Evolutionary conservation across 2,888 invertebrate genomes (phyloP).

Genomic region (Pseudoips prasinana): DNA sequence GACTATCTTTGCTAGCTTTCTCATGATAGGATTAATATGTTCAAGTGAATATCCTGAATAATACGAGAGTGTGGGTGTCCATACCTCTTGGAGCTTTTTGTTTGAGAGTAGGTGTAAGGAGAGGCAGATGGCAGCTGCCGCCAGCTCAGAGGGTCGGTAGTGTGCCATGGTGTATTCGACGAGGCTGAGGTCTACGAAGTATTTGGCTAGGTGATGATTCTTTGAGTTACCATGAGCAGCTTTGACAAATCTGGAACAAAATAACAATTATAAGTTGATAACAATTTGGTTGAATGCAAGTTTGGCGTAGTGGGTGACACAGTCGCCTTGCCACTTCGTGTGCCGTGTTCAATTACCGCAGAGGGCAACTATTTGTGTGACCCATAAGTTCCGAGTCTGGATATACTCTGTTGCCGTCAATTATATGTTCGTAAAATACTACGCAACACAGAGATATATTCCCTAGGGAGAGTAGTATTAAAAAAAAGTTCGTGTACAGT

Average conservation of each 20-base stretch:
- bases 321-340: too few relatives aligned
- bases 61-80: slow-evolving; percentile 88
- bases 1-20: slow-evolving; percentile 86
- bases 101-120: slow-evolving; percentile 82
- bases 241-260: slow-evolving; percentile 80
- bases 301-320: too few relatives aligned
- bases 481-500: too few relatives aligned
- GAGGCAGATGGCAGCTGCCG: slow-evolving; percentile 90
- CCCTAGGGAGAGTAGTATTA: too few relatives aligned
- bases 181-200: slow-evolving; percentile 92
- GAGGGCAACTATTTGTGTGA: too few relatives aligned
- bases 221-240: slow-evolving; percentile 81
- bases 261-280: too few relatives aligned
- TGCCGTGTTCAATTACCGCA: too few relatives aligned
- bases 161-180: slow-evolving; percentile 90
- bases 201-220: slow-evolving; percentile 93
- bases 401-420: too few relatives aligned
- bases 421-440: too few relatives aligned
- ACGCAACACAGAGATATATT: too few relatives aligned
- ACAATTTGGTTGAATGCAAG: too few relatives aligned
- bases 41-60: slow-evolving; percentile 89
- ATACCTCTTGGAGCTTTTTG: slow-evolving; percentile 73
- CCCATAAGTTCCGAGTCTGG: too few relatives aligned
- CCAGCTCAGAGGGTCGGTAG: slow-evolving; percentile 91
- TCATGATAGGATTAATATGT: slow-evolving; percentile 86